phyloP scores from a whole-genome alignment of 2,113 vertebrate genomes.

The Turnix velox region DNA sequence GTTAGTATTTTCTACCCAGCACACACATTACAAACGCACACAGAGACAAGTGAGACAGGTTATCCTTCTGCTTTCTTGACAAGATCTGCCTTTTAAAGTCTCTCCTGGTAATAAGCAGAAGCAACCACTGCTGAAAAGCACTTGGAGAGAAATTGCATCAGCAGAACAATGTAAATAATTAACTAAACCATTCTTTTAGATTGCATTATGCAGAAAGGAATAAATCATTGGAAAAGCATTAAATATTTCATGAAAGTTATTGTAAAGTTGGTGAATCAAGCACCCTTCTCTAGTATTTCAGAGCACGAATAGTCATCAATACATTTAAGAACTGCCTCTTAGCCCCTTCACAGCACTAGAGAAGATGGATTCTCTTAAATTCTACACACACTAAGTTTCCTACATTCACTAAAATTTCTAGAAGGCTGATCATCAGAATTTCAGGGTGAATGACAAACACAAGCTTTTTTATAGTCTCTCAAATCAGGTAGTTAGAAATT shows the following conservation, averaged over 20 bases:
- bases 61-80: constrained; percentile 18
- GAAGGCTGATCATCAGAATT: background rate
- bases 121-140: background rate
- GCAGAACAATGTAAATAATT: constrained; percentile 57
- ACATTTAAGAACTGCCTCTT: background rate
- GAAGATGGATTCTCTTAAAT: background rate
- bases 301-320: constrained; percentile 12
- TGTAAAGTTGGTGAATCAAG: constrained; percentile 31
- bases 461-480: background rate
- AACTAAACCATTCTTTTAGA: constrained; percentile 29
- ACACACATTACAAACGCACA: background rate
- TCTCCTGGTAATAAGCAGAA: constrained; percentile 6
- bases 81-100: constrained; percentile 5
- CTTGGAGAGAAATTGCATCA: constrained; percentile 15
- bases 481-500: background rate
- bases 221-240: constrained; percentile 51
- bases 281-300: constrained; percentile 15
- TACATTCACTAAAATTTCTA: background rate
- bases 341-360: background rate
- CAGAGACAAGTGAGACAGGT: background rate
- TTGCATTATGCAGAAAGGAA: constrained; percentile 35
- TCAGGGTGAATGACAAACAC: accelerated
- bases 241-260: constrained; percentile 58
- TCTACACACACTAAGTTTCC: background rate
- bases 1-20: background rate